Evolutionary conservation across 2,888 invertebrate species (phyloP).

Genomic region (Aphodius sticticus): DNA sequence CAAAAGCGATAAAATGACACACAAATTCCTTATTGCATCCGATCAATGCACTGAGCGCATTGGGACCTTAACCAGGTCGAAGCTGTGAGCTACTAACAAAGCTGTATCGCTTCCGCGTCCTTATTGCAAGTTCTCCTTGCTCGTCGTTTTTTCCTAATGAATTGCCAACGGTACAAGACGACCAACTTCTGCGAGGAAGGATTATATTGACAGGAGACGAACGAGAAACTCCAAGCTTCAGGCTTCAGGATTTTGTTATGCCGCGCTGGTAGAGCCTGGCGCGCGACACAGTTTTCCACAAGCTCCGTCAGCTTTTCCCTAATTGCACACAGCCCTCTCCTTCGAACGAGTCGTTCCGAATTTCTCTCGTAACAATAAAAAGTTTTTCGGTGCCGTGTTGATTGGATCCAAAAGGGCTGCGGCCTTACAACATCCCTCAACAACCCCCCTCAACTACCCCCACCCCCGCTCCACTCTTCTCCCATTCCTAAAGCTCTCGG

Average conservation of each 20-base stretch:
- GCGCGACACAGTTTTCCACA: not conserved
- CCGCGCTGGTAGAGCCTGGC: not conserved
- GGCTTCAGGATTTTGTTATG: not conserved
- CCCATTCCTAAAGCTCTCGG: not conserved
- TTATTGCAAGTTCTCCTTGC: not conserved
- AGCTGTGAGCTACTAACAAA: not conserved
- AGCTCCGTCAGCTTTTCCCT: not conserved
- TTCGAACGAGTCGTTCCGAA: constrained; percentile 37
- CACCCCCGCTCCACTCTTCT: not conserved
- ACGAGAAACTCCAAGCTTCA: not conserved
- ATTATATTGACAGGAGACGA: not conserved
- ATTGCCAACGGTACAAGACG: not conserved
- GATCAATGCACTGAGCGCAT: not conserved
- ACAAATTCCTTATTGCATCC: not conserved
- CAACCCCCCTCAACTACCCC: too few species aligned
- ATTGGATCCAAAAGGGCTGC: constrained; percentile 46
- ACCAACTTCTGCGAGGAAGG: not conserved
- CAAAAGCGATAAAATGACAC: not conserved
- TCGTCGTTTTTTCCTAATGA: not conserved
- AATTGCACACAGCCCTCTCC: constrained; percentile 42
- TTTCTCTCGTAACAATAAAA: constrained; percentile 51
- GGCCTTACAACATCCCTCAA: not conserved
- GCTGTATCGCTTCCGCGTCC: not conserved
- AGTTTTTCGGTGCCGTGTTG: constrained; percentile 51
- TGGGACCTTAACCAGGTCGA: not conserved